Evolutionary conservation across 2,113 vertebrate genomes (phyloP), one percentile per base, ranked within the genome.

Genomic region (Oncorhynchus nerka): DNA sequence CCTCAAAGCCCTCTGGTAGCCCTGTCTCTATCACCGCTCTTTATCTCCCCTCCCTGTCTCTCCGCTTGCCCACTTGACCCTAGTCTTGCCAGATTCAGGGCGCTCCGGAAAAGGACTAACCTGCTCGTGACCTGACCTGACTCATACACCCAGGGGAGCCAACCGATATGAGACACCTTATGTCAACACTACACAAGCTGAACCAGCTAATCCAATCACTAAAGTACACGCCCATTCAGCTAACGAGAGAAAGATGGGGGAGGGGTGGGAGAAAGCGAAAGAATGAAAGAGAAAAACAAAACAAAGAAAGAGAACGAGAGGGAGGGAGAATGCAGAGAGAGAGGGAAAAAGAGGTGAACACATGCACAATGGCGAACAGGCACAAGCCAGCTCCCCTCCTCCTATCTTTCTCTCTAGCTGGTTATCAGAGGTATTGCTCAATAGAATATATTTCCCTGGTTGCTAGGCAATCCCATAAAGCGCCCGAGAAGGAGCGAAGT

Each of bases 401-500:
- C 78, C 76, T 75, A 20, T 81, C 69, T 76, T 64, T 71, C 66
- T 81, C 83, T 75, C 76, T 73, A 71, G 81, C 82, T 88, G 86
- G 81, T 87, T 85, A 87, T 92, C 86, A 86, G 85, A 86, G 81
- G 80, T 78, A 75, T 76, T 74, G 78, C 85, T 91, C 89, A 89
- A 85, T 80, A 89, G 89, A 92, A 91, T 93, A 89, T 81, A 93
- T 91, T 92, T 91, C 87, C 82, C 85, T 83, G 84, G 93, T 94
- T 94, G 93, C 93, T 94, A 94, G 89, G 93, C 92, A 87, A 94
- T 93, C 79, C 89, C 90, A 90, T 93, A 92, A 93, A 92, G 91
- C 83, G 28, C 86, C 72, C 3, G 67, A 93, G 87, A 92, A 88
- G 81, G 80, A 91, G 89, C 83, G 85, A 89, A 91, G 89, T 88